These are phyloP conservation scores for Diacarnus erythraeanus DNA, from an alignment of 37 sponge, comb jelly and placozoan species.

Conservation along the genomic window DNA sequence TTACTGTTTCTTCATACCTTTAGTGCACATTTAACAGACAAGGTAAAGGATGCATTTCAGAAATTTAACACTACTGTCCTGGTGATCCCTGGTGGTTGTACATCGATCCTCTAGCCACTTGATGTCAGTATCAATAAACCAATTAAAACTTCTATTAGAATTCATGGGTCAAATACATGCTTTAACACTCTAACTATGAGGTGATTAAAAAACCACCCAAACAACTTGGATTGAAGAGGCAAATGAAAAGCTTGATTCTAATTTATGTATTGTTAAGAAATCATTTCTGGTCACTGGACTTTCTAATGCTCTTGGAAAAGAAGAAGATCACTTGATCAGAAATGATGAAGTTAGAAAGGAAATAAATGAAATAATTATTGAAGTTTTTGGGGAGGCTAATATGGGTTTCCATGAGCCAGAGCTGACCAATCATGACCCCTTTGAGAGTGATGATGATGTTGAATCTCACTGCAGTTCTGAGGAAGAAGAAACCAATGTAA, in stretches of 20 bases:
- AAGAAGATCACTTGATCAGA: constrained; percentile 10
- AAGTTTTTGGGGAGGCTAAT: constrained; percentile 11
- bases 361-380: neutral
- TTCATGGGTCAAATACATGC: constrained; percentile 2
- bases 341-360: neutral
- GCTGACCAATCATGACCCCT: neutral
- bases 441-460: constrained; percentile 2
- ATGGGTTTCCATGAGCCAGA: neutral
- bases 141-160: constrained; percentile 6
- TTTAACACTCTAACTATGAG: neutral
- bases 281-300: constrained; percentile 39
- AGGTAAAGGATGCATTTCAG: constrained; percentile 13
- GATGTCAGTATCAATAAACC: constrained; percentile 48
- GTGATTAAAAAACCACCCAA: neutral
- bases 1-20: constrained; percentile 29
- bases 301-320: constrained; percentile 26
- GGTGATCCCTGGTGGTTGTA: constrained; percentile 51
- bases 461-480: neutral
- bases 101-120: constrained; percentile 38
- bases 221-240: constrained; percentile 23
- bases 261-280: constrained; percentile 27
- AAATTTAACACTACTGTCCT: constrained; percentile 1
- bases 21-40: constrained; percentile 19
- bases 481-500: neutral
- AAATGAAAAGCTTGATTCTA: neutral